phyloP scores from a whole-genome alignment of 2,888 invertebrate species.

The Hemaris fuciformis region DNA sequence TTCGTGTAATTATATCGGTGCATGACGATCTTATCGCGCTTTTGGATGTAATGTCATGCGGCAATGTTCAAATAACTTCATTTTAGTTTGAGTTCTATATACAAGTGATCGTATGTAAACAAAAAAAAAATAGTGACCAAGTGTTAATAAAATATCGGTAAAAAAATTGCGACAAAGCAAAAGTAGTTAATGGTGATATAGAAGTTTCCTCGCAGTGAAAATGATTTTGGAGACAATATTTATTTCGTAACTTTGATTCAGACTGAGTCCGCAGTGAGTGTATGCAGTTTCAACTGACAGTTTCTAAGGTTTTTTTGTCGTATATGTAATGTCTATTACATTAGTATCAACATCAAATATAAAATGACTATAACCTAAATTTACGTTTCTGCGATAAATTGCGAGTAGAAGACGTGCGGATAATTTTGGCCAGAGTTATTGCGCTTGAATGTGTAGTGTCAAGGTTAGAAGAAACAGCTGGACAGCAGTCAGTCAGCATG shows the following conservation, averaged over 20 bases:
- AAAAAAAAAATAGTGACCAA: constrained; percentile 23
- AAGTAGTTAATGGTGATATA: constrained; percentile 54
- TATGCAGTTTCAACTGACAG: not conserved
- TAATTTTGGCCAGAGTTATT: constrained; percentile 34
- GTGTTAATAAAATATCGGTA: constrained; percentile 39
- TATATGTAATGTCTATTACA: not conserved
- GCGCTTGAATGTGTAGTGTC: constrained; percentile 52
- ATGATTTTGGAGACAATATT: constrained; percentile 46
- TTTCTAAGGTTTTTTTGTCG: not conserved
- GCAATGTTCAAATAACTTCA: constrained; percentile 17
- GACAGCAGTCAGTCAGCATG: constrained; percentile 45
- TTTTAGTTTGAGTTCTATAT: constrained; percentile 16
- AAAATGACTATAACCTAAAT: not conserved
- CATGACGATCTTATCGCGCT: constrained; percentile 5
- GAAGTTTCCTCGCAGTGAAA: constrained; percentile 48
- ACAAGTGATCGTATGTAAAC: constrained; percentile 7
- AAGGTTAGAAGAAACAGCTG: constrained; percentile 58
- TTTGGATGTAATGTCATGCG: constrained; percentile 10
- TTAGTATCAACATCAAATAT: not conserved
- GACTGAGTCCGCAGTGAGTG: not conserved
- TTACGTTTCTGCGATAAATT: not conserved
- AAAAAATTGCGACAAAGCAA: constrained; percentile 48
- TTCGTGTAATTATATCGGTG: constrained; percentile 30
- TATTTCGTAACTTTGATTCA: constrained; percentile 45
- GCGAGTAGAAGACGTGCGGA: constrained; percentile 29